Conservation (phyloP, 2,797 vertebrate species). For the Crenichthys baileyi region DNA sequence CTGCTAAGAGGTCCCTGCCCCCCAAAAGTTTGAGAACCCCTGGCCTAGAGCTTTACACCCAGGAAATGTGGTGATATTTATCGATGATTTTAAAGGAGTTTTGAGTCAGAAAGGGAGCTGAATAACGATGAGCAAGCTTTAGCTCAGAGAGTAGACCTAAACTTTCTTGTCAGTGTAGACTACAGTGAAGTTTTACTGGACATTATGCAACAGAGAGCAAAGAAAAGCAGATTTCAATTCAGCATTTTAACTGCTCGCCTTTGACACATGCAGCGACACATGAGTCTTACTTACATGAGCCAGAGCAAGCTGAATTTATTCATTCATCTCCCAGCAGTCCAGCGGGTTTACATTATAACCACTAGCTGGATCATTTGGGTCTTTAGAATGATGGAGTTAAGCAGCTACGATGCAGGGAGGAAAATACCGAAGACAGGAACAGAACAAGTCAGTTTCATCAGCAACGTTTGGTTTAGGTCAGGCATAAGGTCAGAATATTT, state of each 20-base stretch:
- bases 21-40: no score
- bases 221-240: neutral
- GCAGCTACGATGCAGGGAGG: neutral
- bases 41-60: neutral
- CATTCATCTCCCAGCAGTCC: neutral
- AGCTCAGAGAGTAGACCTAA: neutral
- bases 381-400: neutral
- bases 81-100: no score
- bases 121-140: neutral
- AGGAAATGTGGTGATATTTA: neutral
- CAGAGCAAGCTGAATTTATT: no score
- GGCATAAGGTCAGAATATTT: neutral
- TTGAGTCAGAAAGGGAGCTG: no score
- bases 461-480: neutral
- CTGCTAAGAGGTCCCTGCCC: no score
- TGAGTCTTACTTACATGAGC: no score
- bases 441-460: neutral
- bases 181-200: neutral
- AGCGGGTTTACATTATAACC: neutral
- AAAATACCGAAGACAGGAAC: neutral
- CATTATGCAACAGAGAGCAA: neutral
- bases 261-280: neutral
- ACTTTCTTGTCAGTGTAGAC: no score
- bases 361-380: neutral
- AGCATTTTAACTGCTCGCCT: neutral